Evolutionary conservation across 1,140 invertebrate species (phyloP).

Genomic region (Neomicropteryx cornuta): DNA sequence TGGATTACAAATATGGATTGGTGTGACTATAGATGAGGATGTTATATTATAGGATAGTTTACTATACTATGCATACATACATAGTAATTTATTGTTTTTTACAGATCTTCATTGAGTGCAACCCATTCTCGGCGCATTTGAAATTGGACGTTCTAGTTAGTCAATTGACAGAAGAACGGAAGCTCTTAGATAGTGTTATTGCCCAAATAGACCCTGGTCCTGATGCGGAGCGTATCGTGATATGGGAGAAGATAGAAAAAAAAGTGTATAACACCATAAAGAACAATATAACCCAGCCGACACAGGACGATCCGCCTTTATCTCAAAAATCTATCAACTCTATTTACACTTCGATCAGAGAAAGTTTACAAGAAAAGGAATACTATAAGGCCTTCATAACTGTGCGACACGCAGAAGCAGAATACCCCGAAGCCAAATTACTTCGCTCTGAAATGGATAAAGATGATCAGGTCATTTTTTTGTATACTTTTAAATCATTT

Average conservation of each 20-base stretch:
- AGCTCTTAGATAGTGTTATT: constrained; percentile 46
- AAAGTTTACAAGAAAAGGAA: constrained; percentile 25
- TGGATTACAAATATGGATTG: too few relatives aligned
- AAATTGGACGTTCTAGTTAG: constrained; percentile 45
- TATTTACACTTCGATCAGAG: constrained; percentile 30
- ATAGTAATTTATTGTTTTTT: too few relatives aligned
- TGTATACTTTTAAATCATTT: too few relatives aligned
- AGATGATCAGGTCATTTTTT: constrained; percentile 30
- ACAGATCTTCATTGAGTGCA: constrained; percentile 57
- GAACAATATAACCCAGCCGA: constrained; percentile 29
- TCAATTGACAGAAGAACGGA: constrained; percentile 42
- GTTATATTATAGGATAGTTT: too few relatives aligned
- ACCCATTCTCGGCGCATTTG: constrained; percentile 58
- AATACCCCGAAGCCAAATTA: constrained; percentile 34
- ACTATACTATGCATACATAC: too few relatives aligned
- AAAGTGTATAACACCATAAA: constrained; percentile 27
- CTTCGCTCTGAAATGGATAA: constrained; percentile 35
- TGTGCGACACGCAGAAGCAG: constrained; percentile 31
- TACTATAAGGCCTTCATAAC: constrained; percentile 36
- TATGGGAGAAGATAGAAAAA: constrained; percentile 33
- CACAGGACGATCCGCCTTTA: constrained; percentile 33
- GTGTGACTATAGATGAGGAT: too few relatives aligned
- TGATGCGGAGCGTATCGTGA: constrained; percentile 26
- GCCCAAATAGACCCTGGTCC: constrained; percentile 36
- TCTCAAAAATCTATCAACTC: constrained; percentile 31